Percentiles rank a stretch among this genome's conserved stretches.
phyloP scores from a whole-genome alignment of 2,888 invertebrate genomes.

The Pherbina coryleti region DNA sequence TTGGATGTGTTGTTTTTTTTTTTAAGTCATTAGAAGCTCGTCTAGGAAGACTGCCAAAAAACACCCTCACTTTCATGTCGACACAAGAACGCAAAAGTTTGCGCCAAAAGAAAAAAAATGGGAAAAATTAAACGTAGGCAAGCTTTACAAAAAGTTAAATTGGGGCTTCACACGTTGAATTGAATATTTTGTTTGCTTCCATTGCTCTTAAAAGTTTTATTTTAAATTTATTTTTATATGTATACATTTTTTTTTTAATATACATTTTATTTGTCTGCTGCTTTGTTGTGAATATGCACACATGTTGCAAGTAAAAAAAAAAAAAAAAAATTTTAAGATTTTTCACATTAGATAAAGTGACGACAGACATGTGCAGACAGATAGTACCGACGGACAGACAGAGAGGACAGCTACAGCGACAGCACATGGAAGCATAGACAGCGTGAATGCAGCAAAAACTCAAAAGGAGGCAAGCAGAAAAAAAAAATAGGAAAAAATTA shows the following conservation, averaged over 20 bases:
- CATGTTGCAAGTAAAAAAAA: neutral
- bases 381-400: neutral
- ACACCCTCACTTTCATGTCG: neutral
- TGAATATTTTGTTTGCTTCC: neutral
- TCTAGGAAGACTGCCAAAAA: neutral
- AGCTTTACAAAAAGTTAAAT: neutral
- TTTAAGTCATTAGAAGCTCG: neutral
- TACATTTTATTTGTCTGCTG: neutral
- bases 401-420: neutral
- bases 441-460: neutral
- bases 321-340: slow-evolving; percentile 1
- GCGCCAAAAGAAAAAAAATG: neutral
- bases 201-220: neutral
- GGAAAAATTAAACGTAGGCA: neutral
- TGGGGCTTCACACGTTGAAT: no score
- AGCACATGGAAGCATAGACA: neutral
- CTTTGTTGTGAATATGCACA: slow-evolving; percentile 5
- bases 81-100: neutral
- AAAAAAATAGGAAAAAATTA: neutral
- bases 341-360: slow-evolving; percentile 31
- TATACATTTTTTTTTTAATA: neutral
- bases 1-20: neutral
- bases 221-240: neutral
- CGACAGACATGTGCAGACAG: slow-evolving; percentile 30
- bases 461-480: neutral